Conservation (phyloP, 1,140 invertebrate species). For the Anastrepha ludens region DNA sequence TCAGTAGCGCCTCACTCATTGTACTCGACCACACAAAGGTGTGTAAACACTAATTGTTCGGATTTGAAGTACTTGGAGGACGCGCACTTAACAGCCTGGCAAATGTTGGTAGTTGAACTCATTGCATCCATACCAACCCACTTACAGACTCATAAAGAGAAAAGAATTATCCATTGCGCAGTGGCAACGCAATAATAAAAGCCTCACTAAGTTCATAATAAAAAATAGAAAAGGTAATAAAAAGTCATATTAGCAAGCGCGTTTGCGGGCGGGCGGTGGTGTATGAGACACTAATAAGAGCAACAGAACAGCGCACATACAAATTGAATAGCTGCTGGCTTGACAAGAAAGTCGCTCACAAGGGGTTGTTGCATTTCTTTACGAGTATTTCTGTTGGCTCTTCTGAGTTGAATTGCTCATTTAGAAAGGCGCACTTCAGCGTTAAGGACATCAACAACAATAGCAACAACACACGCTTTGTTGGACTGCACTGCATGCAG, state of each 20-base stretch:
- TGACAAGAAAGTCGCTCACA: slow-evolving; percentile 50
- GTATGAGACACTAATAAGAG: not conserved
- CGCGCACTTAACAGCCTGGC: slow-evolving; percentile 39
- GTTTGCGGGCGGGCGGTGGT: not conserved
- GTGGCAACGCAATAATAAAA: slow-evolving; percentile 45
- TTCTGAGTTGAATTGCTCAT: slow-evolving; percentile 50
- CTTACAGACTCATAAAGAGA: slow-evolving; percentile 29
- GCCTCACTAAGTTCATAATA: slow-evolving; percentile 32
- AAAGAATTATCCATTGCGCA: not conserved
- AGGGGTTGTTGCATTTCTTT: slow-evolving; percentile 47
- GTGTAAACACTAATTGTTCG: slow-evolving; percentile 52
- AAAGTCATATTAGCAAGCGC: not conserved
- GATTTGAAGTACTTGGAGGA: slow-evolving; percentile 31
- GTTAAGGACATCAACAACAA: slow-evolving; percentile 23
- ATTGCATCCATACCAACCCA: slow-evolving; percentile 44
- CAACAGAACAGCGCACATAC: not conserved
- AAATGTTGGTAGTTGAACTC: slow-evolving; percentile 22
- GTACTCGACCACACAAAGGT: slow-evolving; percentile 40
- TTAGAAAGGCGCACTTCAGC: slow-evolving; percentile 45
- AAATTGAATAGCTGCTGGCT: slow-evolving; percentile 31
- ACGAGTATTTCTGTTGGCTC: not conserved
- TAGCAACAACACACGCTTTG: slow-evolving; percentile 14
- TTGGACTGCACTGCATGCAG: not conserved
- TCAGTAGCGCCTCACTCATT: slow-evolving; percentile 1
- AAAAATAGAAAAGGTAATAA: slow-evolving; percentile 22